Percentiles rank a stretch among this genome's conserved stretches.
Conservation (phyloP, 2,113 vertebrate species). For the Tragelaphus strepsiceros region DNA sequence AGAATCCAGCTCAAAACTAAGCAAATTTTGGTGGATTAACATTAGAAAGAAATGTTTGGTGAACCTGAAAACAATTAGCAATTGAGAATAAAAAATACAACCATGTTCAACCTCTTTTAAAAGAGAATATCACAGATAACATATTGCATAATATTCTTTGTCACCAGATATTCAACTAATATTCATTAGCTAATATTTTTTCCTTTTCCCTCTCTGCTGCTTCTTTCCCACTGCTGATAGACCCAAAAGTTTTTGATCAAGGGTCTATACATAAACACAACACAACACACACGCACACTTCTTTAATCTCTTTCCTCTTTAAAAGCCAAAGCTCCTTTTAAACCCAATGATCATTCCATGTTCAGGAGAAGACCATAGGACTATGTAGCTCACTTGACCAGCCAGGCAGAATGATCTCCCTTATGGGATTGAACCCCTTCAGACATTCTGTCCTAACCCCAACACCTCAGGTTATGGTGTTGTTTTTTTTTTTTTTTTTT, state of each 20-base stretch:
- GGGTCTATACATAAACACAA: neutral
- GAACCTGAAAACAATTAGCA: conserved; percentile 24
- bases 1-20: neutral
- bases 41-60: neutral
- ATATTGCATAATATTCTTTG: neutral
- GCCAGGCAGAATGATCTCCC: neutral
- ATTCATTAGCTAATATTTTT: neutral
- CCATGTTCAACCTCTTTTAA: neutral
- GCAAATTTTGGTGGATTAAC: neutral
- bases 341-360: neutral
- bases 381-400: neutral
- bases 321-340: neutral
- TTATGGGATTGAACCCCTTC: neutral
- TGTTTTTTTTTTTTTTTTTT: conserved; percentile 7
- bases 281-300: too few species aligned
- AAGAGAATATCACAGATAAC: neutral
- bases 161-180: neutral
- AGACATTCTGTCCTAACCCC: conserved; percentile 50
- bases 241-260: neutral
- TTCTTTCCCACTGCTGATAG: neutral
- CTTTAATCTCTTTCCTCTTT: neutral
- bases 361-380: neutral
- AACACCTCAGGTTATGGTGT: conserved; percentile 59
- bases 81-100: neutral
- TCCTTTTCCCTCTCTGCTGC: neutral